These are phyloP conservation scores for Polyommatus icarus DNA, from an alignment of 2,888 invertebrate genomes.

Conservation along the genomic window DNA sequence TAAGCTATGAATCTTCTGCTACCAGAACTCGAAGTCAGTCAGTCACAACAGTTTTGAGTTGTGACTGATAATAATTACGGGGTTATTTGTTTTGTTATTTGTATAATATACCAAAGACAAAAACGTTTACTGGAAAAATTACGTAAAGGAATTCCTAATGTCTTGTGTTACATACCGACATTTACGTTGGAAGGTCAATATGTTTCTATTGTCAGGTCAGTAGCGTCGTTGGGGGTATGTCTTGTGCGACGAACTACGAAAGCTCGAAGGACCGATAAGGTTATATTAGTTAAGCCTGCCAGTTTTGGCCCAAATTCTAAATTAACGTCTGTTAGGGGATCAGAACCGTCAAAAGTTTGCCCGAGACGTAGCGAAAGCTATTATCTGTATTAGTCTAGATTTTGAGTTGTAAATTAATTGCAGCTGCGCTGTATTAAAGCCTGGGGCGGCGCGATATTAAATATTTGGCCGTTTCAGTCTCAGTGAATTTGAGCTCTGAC, in stretches of 20 bases:
- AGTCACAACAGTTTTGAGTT: no score
- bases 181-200: background rate
- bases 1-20: no score
- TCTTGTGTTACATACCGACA: background rate
- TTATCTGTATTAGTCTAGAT: slow-evolving; percentile 1
- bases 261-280: slow-evolving; percentile 15
- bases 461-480: background rate
- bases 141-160: background rate
- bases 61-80: no score
- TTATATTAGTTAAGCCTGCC: background rate
- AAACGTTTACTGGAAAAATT: background rate
- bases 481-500: background rate
- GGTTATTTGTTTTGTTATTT: no score
- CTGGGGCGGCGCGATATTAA: background rate
- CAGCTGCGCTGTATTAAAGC: background rate
- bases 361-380: background rate
- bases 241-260: background rate
- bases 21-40: no score
- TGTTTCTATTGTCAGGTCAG: slow-evolving; percentile 6
- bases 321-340: slow-evolving; percentile 20
- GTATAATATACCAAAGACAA: no score
- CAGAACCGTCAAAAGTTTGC: background rate
- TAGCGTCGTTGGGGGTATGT: background rate
- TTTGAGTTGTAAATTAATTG: background rate
- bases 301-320: slow-evolving; percentile 7